These are phyloP conservation scores for Poecilobothrus nobilitatus DNA, from an alignment of 2,888 invertebrate species.

Conservation along the genomic window DNA sequence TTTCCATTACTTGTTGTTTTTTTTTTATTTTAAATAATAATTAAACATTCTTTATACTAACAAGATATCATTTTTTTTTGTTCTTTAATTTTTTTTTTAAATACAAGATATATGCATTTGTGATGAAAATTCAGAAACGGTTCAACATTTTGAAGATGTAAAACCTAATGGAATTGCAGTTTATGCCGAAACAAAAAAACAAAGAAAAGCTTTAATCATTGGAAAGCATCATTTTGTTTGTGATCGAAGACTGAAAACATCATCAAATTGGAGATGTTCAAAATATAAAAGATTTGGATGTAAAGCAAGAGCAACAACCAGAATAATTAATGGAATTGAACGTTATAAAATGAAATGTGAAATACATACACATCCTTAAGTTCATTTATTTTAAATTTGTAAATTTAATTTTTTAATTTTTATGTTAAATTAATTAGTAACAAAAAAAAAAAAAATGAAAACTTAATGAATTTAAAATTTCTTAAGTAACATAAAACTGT, in stretches of 20 bases:
- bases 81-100: no score
- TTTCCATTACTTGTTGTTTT: no score
- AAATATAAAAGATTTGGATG: slow-evolving; percentile 36
- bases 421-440: no score
- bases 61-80: no score
- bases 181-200: slow-evolving; percentile 38
- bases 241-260: slow-evolving; percentile 38
- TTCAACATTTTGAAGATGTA: slow-evolving; percentile 21
- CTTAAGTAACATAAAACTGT: no score
- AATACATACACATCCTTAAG: slow-evolving; percentile 32
- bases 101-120: no score
- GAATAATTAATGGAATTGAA: slow-evolving; percentile 32
- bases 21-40: no score
- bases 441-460: no score
- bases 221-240: slow-evolving; percentile 36
- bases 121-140: no score
- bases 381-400: not conserved
- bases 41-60: no score
- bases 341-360: slow-evolving; percentile 33
- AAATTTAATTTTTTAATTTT: no score
- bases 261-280: slow-evolving; percentile 41
- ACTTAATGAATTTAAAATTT: no score
- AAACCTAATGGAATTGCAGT: slow-evolving; percentile 10
- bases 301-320: slow-evolving; percentile 41
- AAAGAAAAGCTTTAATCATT: slow-evolving; percentile 35